These are phyloP conservation scores for Aleiodes alternator DNA, from an alignment of 2,888 invertebrate genomes.

Conservation along the genomic window DNA sequence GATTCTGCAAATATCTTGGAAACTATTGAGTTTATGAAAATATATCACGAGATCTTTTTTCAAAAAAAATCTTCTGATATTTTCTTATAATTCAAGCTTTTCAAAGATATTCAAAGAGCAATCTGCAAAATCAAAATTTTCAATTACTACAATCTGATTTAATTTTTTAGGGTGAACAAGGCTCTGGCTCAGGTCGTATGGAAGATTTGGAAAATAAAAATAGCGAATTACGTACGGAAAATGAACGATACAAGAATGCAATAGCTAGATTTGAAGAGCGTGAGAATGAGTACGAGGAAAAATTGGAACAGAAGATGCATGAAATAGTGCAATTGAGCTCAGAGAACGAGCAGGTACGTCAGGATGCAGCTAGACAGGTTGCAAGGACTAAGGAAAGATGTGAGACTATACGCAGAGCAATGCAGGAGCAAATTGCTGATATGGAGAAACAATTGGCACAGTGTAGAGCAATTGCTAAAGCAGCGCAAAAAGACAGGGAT, in stretches of 20 bases:
- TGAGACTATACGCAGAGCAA: slow-evolving; percentile 79
- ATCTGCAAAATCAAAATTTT: too few relatives aligned
- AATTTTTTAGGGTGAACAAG: slow-evolving; percentile 60
- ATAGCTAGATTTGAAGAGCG: slow-evolving; percentile 79
- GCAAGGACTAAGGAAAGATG: slow-evolving; percentile 82
- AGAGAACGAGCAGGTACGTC: slow-evolving; percentile 81
- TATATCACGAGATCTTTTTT: too few relatives aligned
- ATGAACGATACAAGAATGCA: slow-evolving; percentile 76
- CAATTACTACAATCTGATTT: neutral
- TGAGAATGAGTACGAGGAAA: slow-evolving; percentile 79
- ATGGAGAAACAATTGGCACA: slow-evolving; percentile 82
- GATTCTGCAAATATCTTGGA: too few relatives aligned
- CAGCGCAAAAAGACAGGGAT: slow-evolving; percentile 83
- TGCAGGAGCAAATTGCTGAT: slow-evolving; percentile 82
- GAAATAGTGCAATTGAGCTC: slow-evolving; percentile 82
- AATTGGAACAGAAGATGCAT: slow-evolving; percentile 82
- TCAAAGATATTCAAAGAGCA: too few relatives aligned
- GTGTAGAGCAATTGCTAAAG: slow-evolving; percentile 80
- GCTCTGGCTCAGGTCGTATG: slow-evolving; percentile 55
- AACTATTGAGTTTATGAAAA: too few relatives aligned
- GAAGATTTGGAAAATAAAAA: slow-evolving; percentile 76
- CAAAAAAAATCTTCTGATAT: too few relatives aligned
- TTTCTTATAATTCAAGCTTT: too few relatives aligned
- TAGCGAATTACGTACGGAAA: slow-evolving; percentile 77
- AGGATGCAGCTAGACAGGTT: slow-evolving; percentile 82